phyloP scores from a whole-genome alignment of 2,888 invertebrate species.

The Amiota communis region DNA sequence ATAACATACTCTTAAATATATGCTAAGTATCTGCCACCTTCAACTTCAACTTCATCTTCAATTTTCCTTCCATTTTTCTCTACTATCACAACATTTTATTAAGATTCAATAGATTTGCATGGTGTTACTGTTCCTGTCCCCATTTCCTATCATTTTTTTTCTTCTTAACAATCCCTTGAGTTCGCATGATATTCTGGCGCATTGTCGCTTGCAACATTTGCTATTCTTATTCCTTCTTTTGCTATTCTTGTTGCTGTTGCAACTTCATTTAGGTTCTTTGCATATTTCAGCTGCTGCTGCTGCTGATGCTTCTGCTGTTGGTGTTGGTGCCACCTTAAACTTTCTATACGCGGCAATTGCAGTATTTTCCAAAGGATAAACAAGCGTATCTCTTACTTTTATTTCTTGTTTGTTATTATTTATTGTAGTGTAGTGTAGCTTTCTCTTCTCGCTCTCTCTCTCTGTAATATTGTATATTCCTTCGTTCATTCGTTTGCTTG shows the following conservation, averaged over 20 bases:
- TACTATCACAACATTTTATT: too few species aligned
- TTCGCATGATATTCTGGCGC: too few species aligned
- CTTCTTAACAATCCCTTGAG: too few species aligned
- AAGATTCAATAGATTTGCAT: too few species aligned
- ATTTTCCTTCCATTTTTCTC: too few species aligned
- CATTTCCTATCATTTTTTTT: too few species aligned
- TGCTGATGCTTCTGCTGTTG: conserved; percentile 41
- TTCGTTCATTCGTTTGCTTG: conserved; percentile 19
- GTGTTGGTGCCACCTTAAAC: not conserved
- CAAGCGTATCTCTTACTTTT: conserved; percentile 25
- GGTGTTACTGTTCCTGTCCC: too few species aligned
- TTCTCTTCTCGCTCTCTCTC: not conserved
- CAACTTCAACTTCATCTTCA: too few species aligned
- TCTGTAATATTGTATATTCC: not conserved
- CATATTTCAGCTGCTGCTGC: conserved; percentile 62
- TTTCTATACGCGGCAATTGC: not conserved
- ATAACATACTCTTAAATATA: too few species aligned
- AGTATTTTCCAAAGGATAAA: not conserved
- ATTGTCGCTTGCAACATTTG: not conserved
- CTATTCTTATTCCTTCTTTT: not conserved
- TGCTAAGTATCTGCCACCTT: too few species aligned
- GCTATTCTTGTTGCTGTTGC: conserved; percentile 53
- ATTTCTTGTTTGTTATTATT: not conserved
- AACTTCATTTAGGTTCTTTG: conserved; percentile 61
- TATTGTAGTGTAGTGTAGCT: not conserved